Percentiles rank a stretch among this genome's conserved stretches.
Evolutionary conservation across 92 coral and sea anemone genomes (phyloP).

Genomic region (Diadumene lineata): DNA sequence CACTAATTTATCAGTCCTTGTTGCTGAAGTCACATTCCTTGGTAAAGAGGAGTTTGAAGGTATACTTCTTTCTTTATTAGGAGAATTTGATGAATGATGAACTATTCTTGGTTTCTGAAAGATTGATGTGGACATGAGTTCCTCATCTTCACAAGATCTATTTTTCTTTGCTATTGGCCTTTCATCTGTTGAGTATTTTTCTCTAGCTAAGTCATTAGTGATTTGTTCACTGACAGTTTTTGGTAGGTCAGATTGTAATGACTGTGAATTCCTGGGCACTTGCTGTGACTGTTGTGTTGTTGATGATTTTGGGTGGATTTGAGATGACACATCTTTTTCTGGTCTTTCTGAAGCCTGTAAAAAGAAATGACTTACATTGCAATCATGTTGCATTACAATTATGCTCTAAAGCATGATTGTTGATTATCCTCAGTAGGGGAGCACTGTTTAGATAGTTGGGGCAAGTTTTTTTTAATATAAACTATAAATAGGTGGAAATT

Average conservation of each 20-base stretch:
- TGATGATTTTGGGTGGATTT: slow-evolving; percentile 1
- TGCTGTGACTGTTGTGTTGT: too few relatives aligned
- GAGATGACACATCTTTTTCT: neutral
- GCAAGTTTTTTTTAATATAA: too few relatives aligned
- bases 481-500: too few relatives aligned
- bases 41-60: too few relatives aligned
- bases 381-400: too few relatives aligned
- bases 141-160: neutral
- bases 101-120: slow-evolving; percentile 27
- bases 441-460: too few relatives aligned
- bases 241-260: too few relatives aligned
- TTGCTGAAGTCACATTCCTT: neutral
- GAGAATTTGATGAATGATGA: slow-evolving; percentile 10
- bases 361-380: neutral
- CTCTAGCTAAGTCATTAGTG: neutral
- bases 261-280: too few relatives aligned
- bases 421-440: too few relatives aligned
- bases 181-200: neutral
- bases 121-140: neutral
- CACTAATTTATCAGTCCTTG: too few relatives aligned
- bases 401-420: too few relatives aligned
- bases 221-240: neutral
- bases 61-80: neutral
- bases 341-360: neutral
- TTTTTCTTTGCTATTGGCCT: neutral